A percentile compares a stretch with the other conserved stretches of the same genome.
Conservation (phyloP, 2,888 invertebrate species). For the Melanargia galathea region DNA sequence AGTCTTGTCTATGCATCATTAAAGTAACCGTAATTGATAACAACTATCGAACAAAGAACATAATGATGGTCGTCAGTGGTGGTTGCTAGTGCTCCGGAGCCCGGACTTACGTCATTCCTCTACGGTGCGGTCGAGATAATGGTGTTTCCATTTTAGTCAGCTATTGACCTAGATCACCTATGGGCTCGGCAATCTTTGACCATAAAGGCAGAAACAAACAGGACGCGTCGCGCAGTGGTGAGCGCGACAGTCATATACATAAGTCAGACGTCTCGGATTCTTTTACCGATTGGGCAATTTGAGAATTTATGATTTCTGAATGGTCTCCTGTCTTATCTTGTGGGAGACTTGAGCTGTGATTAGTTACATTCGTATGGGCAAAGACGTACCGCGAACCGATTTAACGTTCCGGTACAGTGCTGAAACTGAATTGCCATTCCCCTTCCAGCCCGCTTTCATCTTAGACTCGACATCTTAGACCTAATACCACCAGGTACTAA, state of each 20-base stretch:
- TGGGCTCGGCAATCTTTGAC: constrained; percentile 66
- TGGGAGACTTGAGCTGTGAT: too few relatives aligned
- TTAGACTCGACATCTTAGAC: too few relatives aligned
- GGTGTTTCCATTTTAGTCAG: constrained; percentile 67
- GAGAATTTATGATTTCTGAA: too few relatives aligned
- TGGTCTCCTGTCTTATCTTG: too few relatives aligned
- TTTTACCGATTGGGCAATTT: too few relatives aligned
- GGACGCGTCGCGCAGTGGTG: neutral
- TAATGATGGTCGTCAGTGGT: constrained; percentile 50
- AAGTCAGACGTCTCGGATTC: neutral
- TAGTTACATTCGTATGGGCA: too few relatives aligned
- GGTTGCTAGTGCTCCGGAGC: constrained; percentile 50
- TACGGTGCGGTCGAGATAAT: constrained; percentile 59
- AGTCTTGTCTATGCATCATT: constrained; percentile 32
- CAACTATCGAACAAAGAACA: constrained; percentile 56
- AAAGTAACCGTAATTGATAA: constrained; percentile 48
- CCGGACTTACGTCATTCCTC: constrained; percentile 64
- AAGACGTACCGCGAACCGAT: too few relatives aligned
- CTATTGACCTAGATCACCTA: constrained; percentile 65
- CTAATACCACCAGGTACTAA: too few relatives aligned
- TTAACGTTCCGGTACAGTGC: too few relatives aligned
- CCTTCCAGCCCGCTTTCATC: too few relatives aligned
- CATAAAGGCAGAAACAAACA: constrained; percentile 43
- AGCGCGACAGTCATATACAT: neutral
- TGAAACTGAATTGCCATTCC: too few relatives aligned